phyloP scores from a whole-genome alignment of 1,140 invertebrate species.

The Copidosoma floridanum region DNA sequence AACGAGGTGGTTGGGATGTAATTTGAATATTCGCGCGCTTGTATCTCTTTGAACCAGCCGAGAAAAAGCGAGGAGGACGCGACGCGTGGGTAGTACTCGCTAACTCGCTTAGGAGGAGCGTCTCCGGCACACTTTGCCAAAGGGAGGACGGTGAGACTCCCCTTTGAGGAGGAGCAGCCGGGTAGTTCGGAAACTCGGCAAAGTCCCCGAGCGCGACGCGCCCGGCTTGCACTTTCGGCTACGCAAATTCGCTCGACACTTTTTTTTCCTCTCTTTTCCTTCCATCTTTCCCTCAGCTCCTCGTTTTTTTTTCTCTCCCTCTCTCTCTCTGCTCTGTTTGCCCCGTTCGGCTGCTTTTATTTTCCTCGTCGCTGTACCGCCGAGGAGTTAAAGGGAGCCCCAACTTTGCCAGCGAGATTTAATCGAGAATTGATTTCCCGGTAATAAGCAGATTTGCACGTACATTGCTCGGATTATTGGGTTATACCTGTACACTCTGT shows the following conservation, averaged over 20 bases:
- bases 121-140: constrained; percentile 22
- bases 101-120: constrained; percentile 44
- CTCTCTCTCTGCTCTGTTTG: not conserved
- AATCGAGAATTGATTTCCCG: constrained; percentile 15
- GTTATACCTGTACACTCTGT: too few relatives aligned
- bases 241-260: constrained; percentile 20
- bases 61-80: not conserved
- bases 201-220: constrained; percentile 34
- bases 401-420: constrained; percentile 5
- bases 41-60: constrained; percentile 41
- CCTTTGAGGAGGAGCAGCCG: constrained; percentile 41
- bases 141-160: constrained; percentile 31
- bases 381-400: not conserved
- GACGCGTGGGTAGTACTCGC: constrained; percentile 38
- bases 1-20: constrained; percentile 38
- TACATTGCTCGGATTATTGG: too few relatives aligned
- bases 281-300: constrained; percentile 13
- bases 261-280: too few relatives aligned
- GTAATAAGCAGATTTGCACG: not conserved
- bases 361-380: not conserved
- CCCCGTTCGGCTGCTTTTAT: not conserved
- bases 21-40: constrained; percentile 47
- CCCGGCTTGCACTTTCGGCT: not conserved
- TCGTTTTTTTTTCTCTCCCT: not conserved
- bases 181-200: constrained; percentile 44